Conservation (phyloP, 2,888 invertebrate genomes). For the Alviniconcha strummeri region DNA sequence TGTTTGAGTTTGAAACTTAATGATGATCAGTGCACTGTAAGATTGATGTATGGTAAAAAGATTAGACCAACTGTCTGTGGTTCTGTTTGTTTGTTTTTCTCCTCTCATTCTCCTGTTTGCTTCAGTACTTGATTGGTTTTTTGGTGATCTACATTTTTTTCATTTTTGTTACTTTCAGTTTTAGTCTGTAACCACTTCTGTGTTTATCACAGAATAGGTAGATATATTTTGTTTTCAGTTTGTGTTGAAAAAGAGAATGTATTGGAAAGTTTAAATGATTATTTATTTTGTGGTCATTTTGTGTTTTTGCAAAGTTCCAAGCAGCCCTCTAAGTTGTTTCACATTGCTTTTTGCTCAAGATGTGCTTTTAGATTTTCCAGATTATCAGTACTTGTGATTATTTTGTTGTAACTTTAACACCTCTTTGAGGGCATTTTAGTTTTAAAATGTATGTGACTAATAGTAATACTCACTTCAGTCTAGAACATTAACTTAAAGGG, state of each 20-base stretch:
- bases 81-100: neutral
- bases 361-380: no score
- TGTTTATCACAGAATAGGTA: neutral
- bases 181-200: neutral
- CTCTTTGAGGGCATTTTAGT: no score
- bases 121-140: neutral
- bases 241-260: neutral
- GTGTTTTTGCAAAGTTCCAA: neutral
- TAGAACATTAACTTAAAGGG: no score
- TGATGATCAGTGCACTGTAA: no score
- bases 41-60: no score
- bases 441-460: no score
- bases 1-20: no score
- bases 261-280: neutral
- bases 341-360: no score
- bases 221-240: neutral
- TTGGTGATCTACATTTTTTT: neutral
- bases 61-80: neutral
- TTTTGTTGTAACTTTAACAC: no score
- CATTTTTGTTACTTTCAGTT: neutral
- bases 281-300: no score
- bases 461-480: no score
- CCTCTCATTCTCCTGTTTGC: neutral
- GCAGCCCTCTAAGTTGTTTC: constrained; percentile 9
- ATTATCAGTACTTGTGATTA: no score